phyloP scores from a whole-genome alignment of 2,888 invertebrate species.

The Apotomis capreana region DNA sequence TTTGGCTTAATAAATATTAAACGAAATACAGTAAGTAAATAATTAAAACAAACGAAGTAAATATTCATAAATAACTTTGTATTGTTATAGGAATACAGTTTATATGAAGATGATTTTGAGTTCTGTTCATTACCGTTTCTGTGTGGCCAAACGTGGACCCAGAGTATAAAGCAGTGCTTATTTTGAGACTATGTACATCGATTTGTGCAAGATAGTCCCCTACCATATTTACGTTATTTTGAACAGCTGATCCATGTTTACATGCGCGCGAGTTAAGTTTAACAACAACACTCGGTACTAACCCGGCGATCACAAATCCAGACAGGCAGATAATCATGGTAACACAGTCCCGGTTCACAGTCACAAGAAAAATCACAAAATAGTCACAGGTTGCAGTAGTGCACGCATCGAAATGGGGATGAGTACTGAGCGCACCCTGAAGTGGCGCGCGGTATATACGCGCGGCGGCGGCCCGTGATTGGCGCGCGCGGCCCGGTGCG shows the following conservation, averaged over 20 bases:
- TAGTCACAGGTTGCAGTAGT: constrained; percentile 28
- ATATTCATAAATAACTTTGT: no score
- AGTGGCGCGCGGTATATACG: constrained; percentile 44
- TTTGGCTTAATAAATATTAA: no score
- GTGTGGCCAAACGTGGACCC: no score
- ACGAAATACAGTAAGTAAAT: no score
- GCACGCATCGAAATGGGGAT: constrained; percentile 12
- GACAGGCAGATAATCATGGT: constrained; percentile 80
- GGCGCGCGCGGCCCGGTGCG: constrained; percentile 35
- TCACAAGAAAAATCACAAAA: constrained; percentile 31
- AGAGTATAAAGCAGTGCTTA: no score
- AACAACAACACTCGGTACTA: constrained; percentile 49
- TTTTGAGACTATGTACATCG: no score
- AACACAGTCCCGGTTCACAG: constrained; percentile 34
- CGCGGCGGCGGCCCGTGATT: constrained; percentile 25
- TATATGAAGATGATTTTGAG: no score
- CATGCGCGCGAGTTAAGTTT: not conserved
- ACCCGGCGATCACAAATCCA: constrained; percentile 81
- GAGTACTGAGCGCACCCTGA: constrained; percentile 16
- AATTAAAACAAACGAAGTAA: no score
- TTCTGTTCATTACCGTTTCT: no score
- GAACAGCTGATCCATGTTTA: constrained; percentile 37
- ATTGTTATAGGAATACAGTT: no score
- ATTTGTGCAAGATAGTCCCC: no score
- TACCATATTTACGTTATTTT: not conserved